Conservation (phyloP, 2,797 vertebrate genomes). For the Liasis olivaceus region DNA sequence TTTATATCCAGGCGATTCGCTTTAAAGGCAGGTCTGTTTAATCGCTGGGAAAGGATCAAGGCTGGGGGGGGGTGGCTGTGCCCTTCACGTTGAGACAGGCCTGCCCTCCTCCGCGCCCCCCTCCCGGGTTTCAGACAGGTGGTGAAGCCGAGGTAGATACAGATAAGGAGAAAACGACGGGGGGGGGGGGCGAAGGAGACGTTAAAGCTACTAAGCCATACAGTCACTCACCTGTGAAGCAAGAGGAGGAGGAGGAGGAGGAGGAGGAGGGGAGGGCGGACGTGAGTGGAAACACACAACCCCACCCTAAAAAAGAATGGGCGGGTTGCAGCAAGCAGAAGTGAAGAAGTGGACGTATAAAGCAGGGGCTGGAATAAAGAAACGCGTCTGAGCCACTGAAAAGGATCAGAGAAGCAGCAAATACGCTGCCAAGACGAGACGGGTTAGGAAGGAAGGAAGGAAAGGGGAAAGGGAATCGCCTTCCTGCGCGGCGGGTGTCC, state of each 20-base stretch:
- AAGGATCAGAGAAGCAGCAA: background rate
- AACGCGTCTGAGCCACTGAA: background rate
- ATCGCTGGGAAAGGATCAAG: background rate
- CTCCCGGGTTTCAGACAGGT: background rate
- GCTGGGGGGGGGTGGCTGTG: background rate
- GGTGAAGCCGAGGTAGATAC: background rate
- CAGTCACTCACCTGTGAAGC: background rate
- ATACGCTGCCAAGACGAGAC: background rate
- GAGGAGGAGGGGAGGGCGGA: rapidly evolving
- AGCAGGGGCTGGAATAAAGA: background rate
- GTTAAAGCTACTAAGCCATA: background rate
- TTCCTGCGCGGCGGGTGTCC: background rate
- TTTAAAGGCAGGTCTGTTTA: background rate
- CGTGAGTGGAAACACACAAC: background rate
- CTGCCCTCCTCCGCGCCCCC: background rate
- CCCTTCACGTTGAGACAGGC: background rate
- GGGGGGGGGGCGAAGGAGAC: background rate
- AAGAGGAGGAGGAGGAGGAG: too few relatives aligned
- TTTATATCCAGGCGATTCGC: background rate
- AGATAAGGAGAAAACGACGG: background rate
- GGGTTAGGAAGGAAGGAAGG: background rate
- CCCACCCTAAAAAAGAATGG: background rate
- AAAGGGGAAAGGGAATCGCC: background rate
- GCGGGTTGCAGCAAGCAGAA: background rate
- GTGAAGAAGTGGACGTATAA: background rate